Conservation (phyloP, 2,113 vertebrate genomes). For the Accipiter cooperii region DNA sequence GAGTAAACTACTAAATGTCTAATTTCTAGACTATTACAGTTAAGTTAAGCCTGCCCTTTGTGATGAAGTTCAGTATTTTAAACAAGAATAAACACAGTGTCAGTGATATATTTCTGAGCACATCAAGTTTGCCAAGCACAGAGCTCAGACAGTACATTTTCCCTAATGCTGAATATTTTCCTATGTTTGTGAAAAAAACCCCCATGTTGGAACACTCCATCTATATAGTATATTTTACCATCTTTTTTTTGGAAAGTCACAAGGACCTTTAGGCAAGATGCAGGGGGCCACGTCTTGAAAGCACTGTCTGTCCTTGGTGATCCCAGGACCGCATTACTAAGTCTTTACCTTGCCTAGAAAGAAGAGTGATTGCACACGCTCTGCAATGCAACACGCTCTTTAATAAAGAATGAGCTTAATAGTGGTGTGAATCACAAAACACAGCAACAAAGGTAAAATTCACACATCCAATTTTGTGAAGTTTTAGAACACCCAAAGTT, state of each 20-base stretch:
- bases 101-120: background rate
- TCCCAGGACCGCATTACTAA: fast-evolving
- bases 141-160: background rate
- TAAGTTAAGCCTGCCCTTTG: background rate
- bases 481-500: background rate
- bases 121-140: background rate
- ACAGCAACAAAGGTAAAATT: background rate
- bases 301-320: background rate
- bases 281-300: background rate
- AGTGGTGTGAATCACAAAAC: background rate
- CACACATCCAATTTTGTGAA: background rate
- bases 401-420: background rate
- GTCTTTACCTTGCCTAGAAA: background rate
- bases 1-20: background rate
- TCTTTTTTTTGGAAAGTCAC: background rate
- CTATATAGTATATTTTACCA: background rate
- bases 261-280: background rate
- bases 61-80: background rate
- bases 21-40: background rate
- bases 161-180: background rate
- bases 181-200: background rate
- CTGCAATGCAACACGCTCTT: background rate
- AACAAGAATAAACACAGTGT: background rate
- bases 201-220: background rate
- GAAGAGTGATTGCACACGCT: background rate